Evolutionary conservation across 1,140 invertebrate species (phyloP).

Genomic region (Drosophila eugracilis): DNA sequence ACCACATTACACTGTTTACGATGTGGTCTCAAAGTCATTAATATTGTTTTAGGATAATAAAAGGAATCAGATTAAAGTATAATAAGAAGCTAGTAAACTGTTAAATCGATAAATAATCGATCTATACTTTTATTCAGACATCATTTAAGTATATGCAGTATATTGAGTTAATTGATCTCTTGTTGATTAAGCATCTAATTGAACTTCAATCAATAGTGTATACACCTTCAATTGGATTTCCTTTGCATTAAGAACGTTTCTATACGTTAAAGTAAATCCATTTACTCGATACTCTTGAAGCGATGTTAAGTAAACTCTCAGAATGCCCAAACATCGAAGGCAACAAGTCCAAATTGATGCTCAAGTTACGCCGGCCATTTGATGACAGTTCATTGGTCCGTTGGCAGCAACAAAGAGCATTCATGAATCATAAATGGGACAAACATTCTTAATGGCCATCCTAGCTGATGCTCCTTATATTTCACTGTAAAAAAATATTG

Average conservation of each 20-base stretch:
- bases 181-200: not conserved
- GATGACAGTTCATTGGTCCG: conserved; percentile 42
- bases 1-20: too few relatives aligned
- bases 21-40: too few relatives aligned
- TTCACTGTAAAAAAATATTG: conserved; percentile 13
- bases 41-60: too few relatives aligned
- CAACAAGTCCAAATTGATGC: conserved; percentile 45
- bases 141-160: too few relatives aligned
- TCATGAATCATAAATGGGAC: conserved; percentile 46
- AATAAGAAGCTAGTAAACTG: too few relatives aligned
- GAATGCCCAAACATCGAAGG: conserved; percentile 21
- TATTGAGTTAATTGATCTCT: not conserved
- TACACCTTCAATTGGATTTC: not conserved
- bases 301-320: conserved; percentile 16
- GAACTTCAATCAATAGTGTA: not conserved
- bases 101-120: too few relatives aligned
- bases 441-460: conserved; percentile 38
- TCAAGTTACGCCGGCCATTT: conserved; percentile 33
- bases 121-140: too few relatives aligned
- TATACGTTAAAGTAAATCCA: conserved; percentile 19
- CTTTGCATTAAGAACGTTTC: not conserved
- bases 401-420: conserved; percentile 48
- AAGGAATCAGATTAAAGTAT: too few relatives aligned
- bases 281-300: conserved; percentile 21
- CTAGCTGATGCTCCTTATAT: not conserved